Evolutionary conservation across 1,140 invertebrate species (phyloP), one percentile per base, ranked within the genome.

Genomic region (Neuroterus valhalla): DNA sequence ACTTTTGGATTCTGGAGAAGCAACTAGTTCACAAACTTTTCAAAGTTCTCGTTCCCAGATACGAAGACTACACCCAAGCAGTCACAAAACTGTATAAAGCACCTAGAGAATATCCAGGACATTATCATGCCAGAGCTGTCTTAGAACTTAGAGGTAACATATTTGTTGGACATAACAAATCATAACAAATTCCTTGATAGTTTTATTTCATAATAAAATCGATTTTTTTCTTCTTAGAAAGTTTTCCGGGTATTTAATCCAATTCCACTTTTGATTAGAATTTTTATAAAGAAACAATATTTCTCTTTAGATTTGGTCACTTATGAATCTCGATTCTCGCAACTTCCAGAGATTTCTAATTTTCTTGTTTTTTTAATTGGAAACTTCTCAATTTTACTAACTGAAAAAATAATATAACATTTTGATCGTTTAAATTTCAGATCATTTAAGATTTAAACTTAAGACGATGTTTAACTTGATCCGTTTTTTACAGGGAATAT

Each of bases 1-100:
- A 96, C 85, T 98, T 93, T 88, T 98, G 96, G 96, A 87, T 98
- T 46, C 80, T 94, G 68, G 97, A 98, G 80, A 98, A 98, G 84
- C 94, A 97, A 87, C 88, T 97, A 14, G 91, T 98, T 5, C 96
- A 98, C 81, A 98, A 98, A 91, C 88, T 98, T 46, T 98, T 98
- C 82, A 98, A 98, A 92, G 96, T 98, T 17, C 87, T 98, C 17
- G 96, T 94, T 21, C 96, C 96, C 12, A 90, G 96, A 68, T 98
- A 93, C 90, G 90, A 95, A 84, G 92, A 95, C 81, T 94, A 91
- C 79, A 91, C 91, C 44, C 86, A 91, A 8, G 92, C 94, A 1
- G 97, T 92, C 83, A 98, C 96, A 26, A 92, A 92, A 83, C 89
- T 97, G 79, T 92, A 93, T 70, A 93, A 91, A 82, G 93, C 94